Conservation (phyloP, 2,113 vertebrate species). For the Tinamus guttatus region DNA sequence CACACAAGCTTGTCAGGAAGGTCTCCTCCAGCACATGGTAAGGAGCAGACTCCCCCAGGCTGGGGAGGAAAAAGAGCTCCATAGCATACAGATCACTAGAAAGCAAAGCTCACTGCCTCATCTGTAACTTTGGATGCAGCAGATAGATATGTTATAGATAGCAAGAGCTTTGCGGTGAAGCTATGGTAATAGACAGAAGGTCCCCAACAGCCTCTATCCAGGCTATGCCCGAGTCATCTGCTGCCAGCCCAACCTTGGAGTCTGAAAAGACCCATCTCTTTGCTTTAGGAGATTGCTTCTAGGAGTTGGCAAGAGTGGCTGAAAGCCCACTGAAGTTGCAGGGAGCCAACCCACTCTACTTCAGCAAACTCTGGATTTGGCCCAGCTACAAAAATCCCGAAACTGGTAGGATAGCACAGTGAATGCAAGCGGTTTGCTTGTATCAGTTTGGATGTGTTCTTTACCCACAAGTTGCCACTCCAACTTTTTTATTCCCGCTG, state of each 20-base stretch:
- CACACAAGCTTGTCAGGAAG: no score
- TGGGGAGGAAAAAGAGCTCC: no score
- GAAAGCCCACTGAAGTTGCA: background rate
- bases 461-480: background rate
- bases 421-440: background rate
- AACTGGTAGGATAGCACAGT: background rate
- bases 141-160: background rate
- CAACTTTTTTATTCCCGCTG: background rate
- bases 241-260: background rate
- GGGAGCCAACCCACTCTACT: background rate
- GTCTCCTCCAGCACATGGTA: no score
- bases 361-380: background rate
- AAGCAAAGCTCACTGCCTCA: no score
- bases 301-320: background rate
- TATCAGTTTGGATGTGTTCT: background rate
- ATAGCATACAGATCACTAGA: no score
- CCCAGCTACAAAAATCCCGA: background rate
- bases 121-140: no score
- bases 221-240: background rate
- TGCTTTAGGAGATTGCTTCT: no score
- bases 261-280: background rate
- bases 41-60: no score
- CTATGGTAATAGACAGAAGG: background rate
- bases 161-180: no score
- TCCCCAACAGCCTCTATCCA: background rate